A percentile compares a stretch with the other conserved stretches of the same genome.
Evolutionary conservation across 2,797 vertebrate species (phyloP).

Genomic region (Crenichthys baileyi): DNA sequence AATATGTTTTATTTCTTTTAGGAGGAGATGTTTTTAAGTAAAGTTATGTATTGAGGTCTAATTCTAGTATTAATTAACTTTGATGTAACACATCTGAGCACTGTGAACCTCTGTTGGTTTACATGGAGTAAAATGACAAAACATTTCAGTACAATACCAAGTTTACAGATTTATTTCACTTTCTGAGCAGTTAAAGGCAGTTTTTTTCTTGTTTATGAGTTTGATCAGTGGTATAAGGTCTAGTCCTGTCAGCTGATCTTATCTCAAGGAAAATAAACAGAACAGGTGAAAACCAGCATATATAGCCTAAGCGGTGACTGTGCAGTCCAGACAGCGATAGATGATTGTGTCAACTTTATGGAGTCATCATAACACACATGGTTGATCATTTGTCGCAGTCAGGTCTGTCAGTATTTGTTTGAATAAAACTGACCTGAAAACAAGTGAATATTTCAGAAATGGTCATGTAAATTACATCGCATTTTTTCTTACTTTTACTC

Average conservation of each 20-base stretch:
- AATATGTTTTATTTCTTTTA: not conserved
- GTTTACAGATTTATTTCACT: not conserved
- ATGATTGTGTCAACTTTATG: not conserved
- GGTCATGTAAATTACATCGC: too few relatives aligned
- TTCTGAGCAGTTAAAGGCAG: not conserved
- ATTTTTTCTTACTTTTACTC: not conserved
- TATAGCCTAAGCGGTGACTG: constrained; percentile 17
- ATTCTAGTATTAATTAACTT: too few relatives aligned
- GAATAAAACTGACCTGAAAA: not conserved
- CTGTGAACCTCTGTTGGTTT: not conserved
- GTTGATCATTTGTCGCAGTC: not conserved
- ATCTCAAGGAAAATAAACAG: constrained; percentile 23
- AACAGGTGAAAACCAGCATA: constrained; percentile 10
- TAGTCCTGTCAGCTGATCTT: constrained; percentile 8
- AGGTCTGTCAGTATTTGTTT: not conserved
- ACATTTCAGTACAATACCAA: not conserved
- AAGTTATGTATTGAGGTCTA: not conserved
- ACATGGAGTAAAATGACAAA: not conserved
- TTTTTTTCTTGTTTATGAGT: not conserved
- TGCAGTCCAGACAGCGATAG: constrained; percentile 19
- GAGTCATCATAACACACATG: not conserved
- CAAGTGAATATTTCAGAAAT: too few relatives aligned
- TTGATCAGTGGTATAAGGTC: not conserved
- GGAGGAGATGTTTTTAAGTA: not conserved
- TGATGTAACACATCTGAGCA: not conserved